Conservation (phyloP, 2,797 vertebrate genomes). For the Lepidocolaptes lacrymiger region DNA sequence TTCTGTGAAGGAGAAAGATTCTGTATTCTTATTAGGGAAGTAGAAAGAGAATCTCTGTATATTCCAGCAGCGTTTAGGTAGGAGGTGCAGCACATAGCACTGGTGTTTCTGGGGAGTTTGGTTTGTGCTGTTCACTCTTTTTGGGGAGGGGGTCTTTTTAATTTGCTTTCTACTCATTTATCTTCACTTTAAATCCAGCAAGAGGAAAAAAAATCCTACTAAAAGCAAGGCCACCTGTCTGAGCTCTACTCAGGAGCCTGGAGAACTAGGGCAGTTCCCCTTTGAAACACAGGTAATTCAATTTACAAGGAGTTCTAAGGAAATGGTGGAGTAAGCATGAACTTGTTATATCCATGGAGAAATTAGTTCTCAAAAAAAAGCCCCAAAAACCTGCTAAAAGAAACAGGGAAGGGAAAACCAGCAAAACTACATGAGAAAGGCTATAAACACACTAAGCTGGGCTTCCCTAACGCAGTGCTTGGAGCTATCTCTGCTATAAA, state of each 20-base stretch:
- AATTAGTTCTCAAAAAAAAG: constrained; percentile 5
- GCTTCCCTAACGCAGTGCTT: not conserved
- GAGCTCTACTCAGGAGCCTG: not conserved
- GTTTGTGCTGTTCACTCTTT: not conserved
- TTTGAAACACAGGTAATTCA: constrained; percentile 28
- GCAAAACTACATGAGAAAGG: not conserved
- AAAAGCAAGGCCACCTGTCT: not conserved
- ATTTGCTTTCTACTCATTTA: not conserved
- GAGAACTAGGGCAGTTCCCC: not conserved
- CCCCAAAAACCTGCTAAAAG: not conserved
- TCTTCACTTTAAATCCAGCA: not conserved
- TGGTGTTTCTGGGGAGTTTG: not conserved
- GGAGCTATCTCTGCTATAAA: constrained; percentile 1
- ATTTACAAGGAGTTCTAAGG: not conserved
- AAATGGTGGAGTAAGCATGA: not conserved
- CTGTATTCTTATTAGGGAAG: not conserved
- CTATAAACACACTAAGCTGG: not conserved
- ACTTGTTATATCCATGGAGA: not conserved
- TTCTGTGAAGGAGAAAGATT: not conserved
- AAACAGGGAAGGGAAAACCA: not conserved
- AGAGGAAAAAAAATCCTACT: not conserved
- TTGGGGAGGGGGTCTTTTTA: not conserved
- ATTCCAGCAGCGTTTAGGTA: not conserved
- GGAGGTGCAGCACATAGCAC: not conserved
- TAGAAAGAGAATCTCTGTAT: not conserved